These are phyloP conservation scores for Delphinus delphis DNA, from an alignment of 2,113 vertebrate species.

Conservation along the genomic window DNA sequence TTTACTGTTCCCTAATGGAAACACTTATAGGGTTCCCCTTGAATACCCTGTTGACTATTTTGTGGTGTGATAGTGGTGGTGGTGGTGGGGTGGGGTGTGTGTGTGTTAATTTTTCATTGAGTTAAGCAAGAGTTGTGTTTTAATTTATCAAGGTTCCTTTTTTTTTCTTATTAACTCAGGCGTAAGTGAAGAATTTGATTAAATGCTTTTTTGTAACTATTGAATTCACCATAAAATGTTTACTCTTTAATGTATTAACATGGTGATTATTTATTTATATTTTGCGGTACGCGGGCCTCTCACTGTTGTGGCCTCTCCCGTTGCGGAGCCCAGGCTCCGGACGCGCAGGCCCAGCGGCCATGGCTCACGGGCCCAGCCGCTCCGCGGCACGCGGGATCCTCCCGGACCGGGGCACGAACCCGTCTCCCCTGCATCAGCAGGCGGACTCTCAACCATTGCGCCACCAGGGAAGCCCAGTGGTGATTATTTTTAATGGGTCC, in stretches of 20 bases:
- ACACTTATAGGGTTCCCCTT: neutral
- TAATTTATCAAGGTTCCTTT: neutral
- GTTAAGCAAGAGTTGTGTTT: slow-evolving; percentile 20
- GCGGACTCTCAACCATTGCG: too few species aligned
- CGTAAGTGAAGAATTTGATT: neutral
- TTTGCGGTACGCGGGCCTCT: too few species aligned
- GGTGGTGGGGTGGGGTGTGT: neutral
- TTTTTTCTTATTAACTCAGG: neutral
- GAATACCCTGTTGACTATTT: neutral
- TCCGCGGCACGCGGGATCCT: too few species aligned
- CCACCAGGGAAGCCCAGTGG: neutral
- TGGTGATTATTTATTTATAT: neutral
- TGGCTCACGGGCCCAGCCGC: too few species aligned
- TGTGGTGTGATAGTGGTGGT: neutral
- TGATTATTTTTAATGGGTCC: slow-evolving; percentile 44
- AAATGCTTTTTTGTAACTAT: neutral
- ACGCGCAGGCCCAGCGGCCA: too few species aligned
- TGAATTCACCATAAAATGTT: slow-evolving; percentile 33
- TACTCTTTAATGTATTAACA: slow-evolving; percentile 17
- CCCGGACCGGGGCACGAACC: too few species aligned
- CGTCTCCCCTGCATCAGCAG: too few species aligned
- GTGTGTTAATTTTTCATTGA: neutral
- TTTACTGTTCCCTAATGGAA: neutral
- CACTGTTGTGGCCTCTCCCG: too few species aligned
- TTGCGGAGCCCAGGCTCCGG: too few species aligned